A percentile compares a stretch with the other conserved stretches of the same genome.
phyloP scores from a whole-genome alignment of 2,888 invertebrate species.

The Mythimna loreyi region DNA sequence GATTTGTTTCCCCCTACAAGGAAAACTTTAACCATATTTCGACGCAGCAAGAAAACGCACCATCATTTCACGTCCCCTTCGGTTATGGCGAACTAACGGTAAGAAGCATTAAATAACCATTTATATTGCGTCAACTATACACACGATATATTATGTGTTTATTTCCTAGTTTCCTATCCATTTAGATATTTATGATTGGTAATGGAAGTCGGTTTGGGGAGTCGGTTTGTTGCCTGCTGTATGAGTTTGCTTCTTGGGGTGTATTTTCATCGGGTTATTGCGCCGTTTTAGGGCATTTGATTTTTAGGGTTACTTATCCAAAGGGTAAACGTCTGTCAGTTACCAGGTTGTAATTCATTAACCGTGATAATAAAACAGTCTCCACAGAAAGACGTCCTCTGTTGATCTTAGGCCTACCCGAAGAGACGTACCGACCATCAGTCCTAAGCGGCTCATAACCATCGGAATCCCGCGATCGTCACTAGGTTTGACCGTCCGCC shows the following conservation, averaged over 20 bases:
- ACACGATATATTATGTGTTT: conserved; percentile 42
- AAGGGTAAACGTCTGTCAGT: too few relatives aligned
- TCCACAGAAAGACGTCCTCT: too few relatives aligned
- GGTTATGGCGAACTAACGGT: conserved; percentile 48
- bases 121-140: conserved; percentile 73
- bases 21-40: conserved; percentile 20
- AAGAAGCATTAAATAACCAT: conserved; percentile 75
- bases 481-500: too few relatives aligned
- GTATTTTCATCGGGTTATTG: background rate
- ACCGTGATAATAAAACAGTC: too few relatives aligned
- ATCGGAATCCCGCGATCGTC: too few relatives aligned
- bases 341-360: too few relatives aligned
- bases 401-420: too few relatives aligned
- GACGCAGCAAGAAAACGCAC: conserved; percentile 49
- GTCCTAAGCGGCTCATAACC: too few relatives aligned
- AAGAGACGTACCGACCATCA: too few relatives aligned
- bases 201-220: conserved; percentile 34
- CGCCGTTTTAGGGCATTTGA: too few relatives aligned
- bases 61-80: conserved; percentile 55
- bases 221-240: background rate
- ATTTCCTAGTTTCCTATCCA: conserved; percentile 48
- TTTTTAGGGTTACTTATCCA: too few relatives aligned
- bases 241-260: background rate
- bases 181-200: conserved; percentile 54
- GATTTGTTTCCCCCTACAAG: conserved; percentile 6